Evolutionary conservation across 2,113 vertebrate species (phyloP).

Genomic region (Tragelaphus strepsiceros): DNA sequence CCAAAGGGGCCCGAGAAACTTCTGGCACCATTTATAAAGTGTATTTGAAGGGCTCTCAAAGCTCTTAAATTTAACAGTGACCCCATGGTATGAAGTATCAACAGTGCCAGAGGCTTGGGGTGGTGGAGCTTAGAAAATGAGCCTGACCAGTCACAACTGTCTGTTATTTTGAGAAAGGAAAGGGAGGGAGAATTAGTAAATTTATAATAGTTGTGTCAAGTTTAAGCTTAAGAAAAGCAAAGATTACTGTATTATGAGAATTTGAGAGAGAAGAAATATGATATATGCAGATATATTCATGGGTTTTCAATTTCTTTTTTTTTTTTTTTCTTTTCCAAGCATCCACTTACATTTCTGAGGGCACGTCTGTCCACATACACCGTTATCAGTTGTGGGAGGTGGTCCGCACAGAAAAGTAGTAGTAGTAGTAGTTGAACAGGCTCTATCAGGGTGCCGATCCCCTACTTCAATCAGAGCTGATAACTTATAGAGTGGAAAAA

Average conservation of each 20-base stretch:
- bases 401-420: neutral
- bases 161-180: neutral
- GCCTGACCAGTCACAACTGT: neutral
- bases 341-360: slow-evolving; percentile 8
- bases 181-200: neutral
- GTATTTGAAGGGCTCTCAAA: neutral
- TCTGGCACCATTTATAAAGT: neutral
- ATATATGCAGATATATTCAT: neutral
- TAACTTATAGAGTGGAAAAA: neutral
- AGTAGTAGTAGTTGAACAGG: neutral
- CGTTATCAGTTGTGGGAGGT: neutral
- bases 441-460: neutral
- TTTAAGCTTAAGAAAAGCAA: neutral
- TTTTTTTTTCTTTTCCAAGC: neutral
- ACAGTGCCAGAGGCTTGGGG: neutral
- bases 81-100: neutral
- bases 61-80: neutral
- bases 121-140: neutral
- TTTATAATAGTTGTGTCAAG: neutral
- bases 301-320: neutral
- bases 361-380: neutral
- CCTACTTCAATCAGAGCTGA: neutral
- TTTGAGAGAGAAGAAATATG: neutral
- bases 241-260: neutral
- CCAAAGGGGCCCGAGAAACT: neutral